Percentiles rank a stretch among this genome's conserved stretches.
phyloP scores from a whole-genome alignment of 1,140 invertebrate species.

The Ips typographus region DNA sequence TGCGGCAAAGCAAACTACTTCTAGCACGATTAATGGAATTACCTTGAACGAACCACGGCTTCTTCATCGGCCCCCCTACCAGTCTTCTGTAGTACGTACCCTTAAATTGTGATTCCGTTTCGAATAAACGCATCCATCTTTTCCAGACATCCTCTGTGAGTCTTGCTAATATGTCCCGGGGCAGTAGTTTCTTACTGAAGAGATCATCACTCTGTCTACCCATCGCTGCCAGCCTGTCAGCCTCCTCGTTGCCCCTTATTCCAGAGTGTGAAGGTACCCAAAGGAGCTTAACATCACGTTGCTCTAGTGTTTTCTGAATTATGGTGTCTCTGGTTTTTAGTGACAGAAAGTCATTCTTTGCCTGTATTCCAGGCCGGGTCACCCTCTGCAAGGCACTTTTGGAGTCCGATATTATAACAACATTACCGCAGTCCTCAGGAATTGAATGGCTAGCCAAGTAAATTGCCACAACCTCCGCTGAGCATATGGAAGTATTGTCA shows the following conservation, averaged over 20 bases:
- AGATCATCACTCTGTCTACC: neutral
- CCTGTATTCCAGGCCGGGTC: neutral
- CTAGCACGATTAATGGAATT: neutral
- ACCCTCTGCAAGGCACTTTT: conserved; percentile 3
- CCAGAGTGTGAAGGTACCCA: no score
- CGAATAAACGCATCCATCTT: neutral
- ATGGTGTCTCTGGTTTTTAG: neutral
- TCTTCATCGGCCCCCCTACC: neutral
- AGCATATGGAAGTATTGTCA: neutral
- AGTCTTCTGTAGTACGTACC: neutral
- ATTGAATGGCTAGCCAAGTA: neutral
- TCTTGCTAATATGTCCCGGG: neutral
- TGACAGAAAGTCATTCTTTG: neutral
- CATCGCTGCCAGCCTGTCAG: neutral
- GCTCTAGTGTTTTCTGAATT: neutral
- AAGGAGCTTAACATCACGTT: neutral
- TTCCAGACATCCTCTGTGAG: neutral
- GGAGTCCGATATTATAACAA: neutral
- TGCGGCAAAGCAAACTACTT: neutral
- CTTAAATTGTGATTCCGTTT: neutral
- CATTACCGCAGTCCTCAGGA: neutral
- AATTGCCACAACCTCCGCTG: conserved; percentile 6
- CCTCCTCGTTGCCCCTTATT: no score
- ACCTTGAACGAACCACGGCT: neutral
- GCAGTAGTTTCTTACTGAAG: neutral